Base-by-base conservation (phyloP, 1,140 invertebrate genomes). In the Pseudomyrmex concolor region DNA sequence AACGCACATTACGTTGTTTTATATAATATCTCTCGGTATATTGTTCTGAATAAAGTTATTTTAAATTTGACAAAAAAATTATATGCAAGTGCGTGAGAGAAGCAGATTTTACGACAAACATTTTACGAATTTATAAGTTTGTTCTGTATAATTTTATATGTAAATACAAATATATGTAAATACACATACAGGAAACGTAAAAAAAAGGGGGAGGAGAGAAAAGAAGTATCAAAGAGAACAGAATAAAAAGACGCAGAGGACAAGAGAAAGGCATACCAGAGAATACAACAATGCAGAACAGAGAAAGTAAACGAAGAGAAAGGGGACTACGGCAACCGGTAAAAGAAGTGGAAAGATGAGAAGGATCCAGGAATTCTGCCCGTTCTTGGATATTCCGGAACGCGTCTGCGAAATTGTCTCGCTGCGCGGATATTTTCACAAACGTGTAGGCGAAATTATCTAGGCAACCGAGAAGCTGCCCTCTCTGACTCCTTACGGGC, bases 331-430 rank as follows among this genome's bases (percentile, higher is more conserved):
- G 17, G 51, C 13, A 45, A 50, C 19, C 19, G 17, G 48, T 15
- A 48, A 22, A 17, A 22, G 66, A 51, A 68, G 22, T 51, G 50
- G 50, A 13, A 25, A 3, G 2, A 51, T 9, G 4, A 5, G 8
- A 77, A 66, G 54, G 34, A 66, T 51, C 7, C 73, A 0, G 12
- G 25, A 66, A 77, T 5, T 66, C 48, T 25, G 60, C 43, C 17
- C 22, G 19, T 22, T 70, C 25, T 34, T 54, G 25, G n/a, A 55
- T 19, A 51, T 78, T 54, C 19, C 50, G 63, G 8, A 67, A 8
- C n/a, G 62, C 67, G 51, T 78, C 34, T 45, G 62, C 34, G 13
- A 77, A 45, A 77, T 67, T 77, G 34, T 77, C 19, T 77, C 19
- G 15, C 22, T 15, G 50, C 19, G 22, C 67, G 17, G 5, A 77